Percentiles rank a stretch among this genome's conserved stretches.
These are phyloP conservation scores for Amblyornis subalaris DNA, from an alignment of 2,113 vertebrate genomes.

Conservation along the genomic window DNA sequence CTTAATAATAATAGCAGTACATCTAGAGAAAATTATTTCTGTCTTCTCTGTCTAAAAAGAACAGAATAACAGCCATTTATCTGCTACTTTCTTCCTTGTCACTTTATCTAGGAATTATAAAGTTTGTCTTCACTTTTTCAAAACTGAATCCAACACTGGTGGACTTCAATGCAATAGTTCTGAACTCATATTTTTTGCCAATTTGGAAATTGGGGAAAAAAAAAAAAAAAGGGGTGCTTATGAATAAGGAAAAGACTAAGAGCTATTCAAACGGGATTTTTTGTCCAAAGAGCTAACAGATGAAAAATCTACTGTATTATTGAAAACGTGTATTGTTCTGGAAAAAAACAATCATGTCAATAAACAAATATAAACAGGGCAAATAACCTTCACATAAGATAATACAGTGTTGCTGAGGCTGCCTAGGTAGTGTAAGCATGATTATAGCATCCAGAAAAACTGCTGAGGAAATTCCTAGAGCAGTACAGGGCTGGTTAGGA, in stretches of 20 bases:
- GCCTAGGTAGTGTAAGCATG: slow-evolving; percentile 27
- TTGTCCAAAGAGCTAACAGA: slow-evolving; percentile 35
- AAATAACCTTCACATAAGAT: slow-evolving; percentile 44
- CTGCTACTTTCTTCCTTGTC: background rate
- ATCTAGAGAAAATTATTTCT: slow-evolving; percentile 12
- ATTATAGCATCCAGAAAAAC: slow-evolving; percentile 50
- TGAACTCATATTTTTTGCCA: background rate
- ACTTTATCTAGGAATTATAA: background rate
- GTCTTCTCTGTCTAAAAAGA: background rate
- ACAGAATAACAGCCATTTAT: background rate
- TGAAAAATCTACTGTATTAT: slow-evolving; percentile 48
- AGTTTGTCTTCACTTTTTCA: background rate
- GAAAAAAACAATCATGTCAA: slow-evolving; percentile 50
- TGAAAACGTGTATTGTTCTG: slow-evolving; percentile 50
- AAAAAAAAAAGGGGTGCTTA: background rate
- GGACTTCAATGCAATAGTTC: background rate
- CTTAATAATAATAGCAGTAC: slow-evolving; percentile 13
- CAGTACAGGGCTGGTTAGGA: background rate
- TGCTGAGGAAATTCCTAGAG: slow-evolving; percentile 52
- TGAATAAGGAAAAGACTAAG: slow-evolving; percentile 9
- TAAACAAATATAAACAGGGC: slow-evolving; percentile 44
- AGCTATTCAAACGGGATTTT: slow-evolving; percentile 13
- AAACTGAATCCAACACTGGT: background rate
- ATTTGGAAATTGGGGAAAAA: background rate
- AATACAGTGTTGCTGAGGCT: slow-evolving; percentile 24